Base-by-base conservation (phyloP, 1,140 invertebrate species). In the Nasonia longicornis region DNA sequence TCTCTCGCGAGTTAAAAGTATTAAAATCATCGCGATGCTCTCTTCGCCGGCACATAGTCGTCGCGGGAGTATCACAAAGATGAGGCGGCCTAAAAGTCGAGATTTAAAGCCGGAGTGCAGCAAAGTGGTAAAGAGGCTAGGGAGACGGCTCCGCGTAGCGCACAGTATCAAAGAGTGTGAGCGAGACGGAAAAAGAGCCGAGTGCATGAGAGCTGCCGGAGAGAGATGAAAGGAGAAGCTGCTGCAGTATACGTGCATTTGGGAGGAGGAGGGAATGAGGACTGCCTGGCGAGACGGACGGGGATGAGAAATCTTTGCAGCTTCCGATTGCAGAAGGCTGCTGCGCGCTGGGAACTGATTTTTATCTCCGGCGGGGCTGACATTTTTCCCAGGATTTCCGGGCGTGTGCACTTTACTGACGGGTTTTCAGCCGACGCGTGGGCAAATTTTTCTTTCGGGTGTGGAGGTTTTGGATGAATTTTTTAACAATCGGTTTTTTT, bases 11-110 rank as follows among this genome's bases (percentile, higher is more conserved):
- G 88, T 89, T 88, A 86, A 90, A 89, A 89, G 89, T 89, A 90
- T 90, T 87, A 89, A 89, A 90, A 90, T 89, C 86, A 89, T 58
- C 14, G 7, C 85, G 84, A 87, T 86, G 87, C 87, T 86, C 81
- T 78, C 84, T 80, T 83, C 38, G 69, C 74, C 83, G 3, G 31
- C 31, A 35, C 79, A 35, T 48, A 7, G 26, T 52, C 0, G 79
- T 78, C 78, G 80, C 78, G 80, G 79, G 79, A 3, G 72, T 45
- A 72, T 69, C 71, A 73, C 58, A 52, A 73, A n/a, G 72, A 77
- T 63, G 35, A 29, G 20, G 29, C 26, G 12, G 67, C 70, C 70
- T 72, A 42, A 72, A 42, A 67, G 64, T 58, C 35, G 70, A 42
- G 71, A 79, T 75, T 80, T 80, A 74, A 67, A 75, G 58, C 52